These are phyloP conservation scores for Coluber constrictor DNA, from an alignment of 2,797 vertebrate species.

Conservation along the genomic window DNA sequence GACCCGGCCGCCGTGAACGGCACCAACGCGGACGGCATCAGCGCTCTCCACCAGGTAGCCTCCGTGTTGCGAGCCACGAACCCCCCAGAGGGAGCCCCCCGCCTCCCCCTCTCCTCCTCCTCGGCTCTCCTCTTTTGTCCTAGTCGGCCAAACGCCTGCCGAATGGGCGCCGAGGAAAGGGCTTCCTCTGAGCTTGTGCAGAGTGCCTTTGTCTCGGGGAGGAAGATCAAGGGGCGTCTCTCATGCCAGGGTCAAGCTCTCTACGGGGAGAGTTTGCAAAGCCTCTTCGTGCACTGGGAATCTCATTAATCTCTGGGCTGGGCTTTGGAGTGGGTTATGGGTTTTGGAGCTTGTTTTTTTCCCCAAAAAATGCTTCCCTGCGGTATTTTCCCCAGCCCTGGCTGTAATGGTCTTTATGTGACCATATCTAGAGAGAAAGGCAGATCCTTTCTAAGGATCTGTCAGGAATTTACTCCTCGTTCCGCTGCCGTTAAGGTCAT, in stretches of 20 bases:
- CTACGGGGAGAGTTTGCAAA: background rate
- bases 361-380: background rate
- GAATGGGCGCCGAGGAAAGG: background rate
- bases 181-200: background rate
- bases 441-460: background rate
- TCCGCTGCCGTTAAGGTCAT: background rate
- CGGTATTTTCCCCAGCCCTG: background rate
- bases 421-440: background rate
- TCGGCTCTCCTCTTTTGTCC: background rate
- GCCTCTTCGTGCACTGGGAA: background rate
- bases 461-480: too few relatives aligned
- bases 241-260: too few relatives aligned
- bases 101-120: background rate
- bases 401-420: background rate
- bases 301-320: background rate
- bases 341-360: too few relatives aligned
- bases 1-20: slow-evolving; percentile 72
- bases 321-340: background rate
- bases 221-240: background rate
- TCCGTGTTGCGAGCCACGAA: background rate
- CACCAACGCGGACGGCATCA: slow-evolving; percentile 88
- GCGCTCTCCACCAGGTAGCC: slow-evolving; percentile 86
- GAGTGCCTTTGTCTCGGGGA: background rate
- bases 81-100: background rate
- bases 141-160: background rate